Evolutionary conservation across 2,888 invertebrate species (phyloP), one percentile per base, ranked within the genome.

Genomic region (Heliconius ismenius): DNA sequence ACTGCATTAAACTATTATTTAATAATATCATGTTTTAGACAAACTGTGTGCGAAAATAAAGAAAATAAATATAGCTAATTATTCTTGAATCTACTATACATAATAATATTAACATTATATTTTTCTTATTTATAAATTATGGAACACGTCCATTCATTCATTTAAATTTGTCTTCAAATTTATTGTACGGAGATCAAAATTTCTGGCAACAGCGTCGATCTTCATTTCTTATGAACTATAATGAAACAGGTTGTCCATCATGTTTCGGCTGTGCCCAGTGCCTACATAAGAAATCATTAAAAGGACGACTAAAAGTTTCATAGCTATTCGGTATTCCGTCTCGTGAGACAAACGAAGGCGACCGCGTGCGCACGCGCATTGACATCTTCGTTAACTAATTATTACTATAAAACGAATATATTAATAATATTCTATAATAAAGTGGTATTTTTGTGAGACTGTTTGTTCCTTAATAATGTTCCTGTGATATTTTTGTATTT

Each of bases 241-340:
- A 39, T 36, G 32, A 36, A 79, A 79, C 76, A 72, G 76, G 78
- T 74, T 74, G 68, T 63, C 73, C 73, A 69, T 76, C 74, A 76
- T 54, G 67, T 73, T 68, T 54, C 39, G 70, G 58, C 32, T 58
- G 68, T 62, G 73, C 75, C 43, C 60, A 60, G 68, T 62, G 75
- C 75, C 43, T 54, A 60, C 69, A 72, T 74, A 67, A 60, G 76
- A 70, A 58, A 62, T 62, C 60, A 60, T 62, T 78, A 76, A 81
- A 79, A 76, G 79, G 77, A 77, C 68, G 62, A 78, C 75, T 74
- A 78, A 76, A 77, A 76, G 72, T 73, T 72, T 75, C 76, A 74
- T 63, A 39, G 63, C 83, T 81, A 81, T 83, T 80, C 88, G 87
- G 86, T 68, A 79, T 63, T 62, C 73, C 79, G 74, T 79, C 76